phyloP scores from a whole-genome alignment of 2,888 invertebrate genomes.

The Coleophora flavipennella region DNA sequence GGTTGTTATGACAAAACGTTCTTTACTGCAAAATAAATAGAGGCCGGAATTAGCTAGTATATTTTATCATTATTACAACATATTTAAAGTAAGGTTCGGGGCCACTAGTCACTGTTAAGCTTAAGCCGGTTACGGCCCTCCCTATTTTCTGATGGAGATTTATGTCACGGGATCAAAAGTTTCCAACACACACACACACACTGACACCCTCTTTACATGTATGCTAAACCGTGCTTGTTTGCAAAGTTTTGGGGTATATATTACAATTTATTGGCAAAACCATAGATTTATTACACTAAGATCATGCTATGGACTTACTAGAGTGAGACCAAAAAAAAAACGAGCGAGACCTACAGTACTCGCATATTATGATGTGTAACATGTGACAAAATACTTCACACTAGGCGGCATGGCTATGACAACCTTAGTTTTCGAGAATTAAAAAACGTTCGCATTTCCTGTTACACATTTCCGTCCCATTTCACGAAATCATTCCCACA shows the following conservation, averaged over 20 bases:
- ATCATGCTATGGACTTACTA: too few relatives aligned
- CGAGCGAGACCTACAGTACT: too few relatives aligned
- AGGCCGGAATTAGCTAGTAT: constrained; percentile 59
- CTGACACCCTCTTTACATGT: not conserved
- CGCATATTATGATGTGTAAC: too few relatives aligned
- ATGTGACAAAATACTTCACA: too few relatives aligned
- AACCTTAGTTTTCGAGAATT: too few relatives aligned
- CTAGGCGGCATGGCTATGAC: too few relatives aligned
- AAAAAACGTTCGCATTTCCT: too few relatives aligned
- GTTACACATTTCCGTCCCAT: too few relatives aligned
- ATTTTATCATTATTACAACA: constrained; percentile 70
- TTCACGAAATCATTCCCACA: too few relatives aligned
- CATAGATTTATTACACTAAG: too few relatives aligned
- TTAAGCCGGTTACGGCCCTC: constrained; percentile 71
- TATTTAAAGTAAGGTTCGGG: constrained; percentile 65
- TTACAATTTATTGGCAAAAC: constrained; percentile 40
- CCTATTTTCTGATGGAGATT: constrained; percentile 72
- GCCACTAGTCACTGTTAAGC: constrained; percentile 69
- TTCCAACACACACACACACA: constrained; percentile 47
- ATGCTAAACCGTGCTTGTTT: constrained; percentile 25
- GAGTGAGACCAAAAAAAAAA: too few relatives aligned
- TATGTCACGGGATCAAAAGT: constrained; percentile 72
- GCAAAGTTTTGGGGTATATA: constrained; percentile 37
- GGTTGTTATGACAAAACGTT: constrained; percentile 51
- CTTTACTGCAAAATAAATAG: constrained; percentile 57